phyloP scores from a whole-genome alignment of 2,888 invertebrate species.

The Boloria selene region DNA sequence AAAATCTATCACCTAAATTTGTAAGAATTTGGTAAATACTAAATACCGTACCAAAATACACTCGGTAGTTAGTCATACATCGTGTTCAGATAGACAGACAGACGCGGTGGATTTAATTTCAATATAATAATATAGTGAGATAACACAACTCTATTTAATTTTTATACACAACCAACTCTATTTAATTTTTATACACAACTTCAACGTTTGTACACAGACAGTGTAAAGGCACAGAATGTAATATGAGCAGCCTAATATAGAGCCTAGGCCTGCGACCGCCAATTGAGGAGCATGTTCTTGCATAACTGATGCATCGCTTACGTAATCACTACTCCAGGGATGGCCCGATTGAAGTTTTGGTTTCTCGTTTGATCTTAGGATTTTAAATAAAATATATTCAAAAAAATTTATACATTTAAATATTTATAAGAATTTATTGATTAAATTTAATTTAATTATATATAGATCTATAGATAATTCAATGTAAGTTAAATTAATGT shows the following conservation, averaged over 20 bases:
- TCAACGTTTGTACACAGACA: slow-evolving; percentile 12
- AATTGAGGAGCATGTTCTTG: slow-evolving; percentile 74
- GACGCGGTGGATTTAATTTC: too few relatives aligned
- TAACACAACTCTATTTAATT: background rate
- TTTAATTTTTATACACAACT: background rate
- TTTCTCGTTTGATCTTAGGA: background rate
- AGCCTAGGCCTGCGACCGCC: slow-evolving; percentile 63
- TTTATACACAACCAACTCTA: background rate
- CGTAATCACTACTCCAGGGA: slow-evolving; percentile 60
- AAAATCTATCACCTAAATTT: too few relatives aligned
- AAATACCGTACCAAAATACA: too few relatives aligned
- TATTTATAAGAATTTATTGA: too few relatives aligned
- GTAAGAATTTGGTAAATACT: too few relatives aligned
- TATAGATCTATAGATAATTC: too few relatives aligned
- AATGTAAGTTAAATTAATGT: too few relatives aligned
- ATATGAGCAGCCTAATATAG: slow-evolving; percentile 31
- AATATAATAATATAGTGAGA: too few relatives aligned
- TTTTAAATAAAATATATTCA: background rate
- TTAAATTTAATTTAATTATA: too few relatives aligned
- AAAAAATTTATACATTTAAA: background rate
- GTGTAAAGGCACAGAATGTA: slow-evolving; percentile 12
- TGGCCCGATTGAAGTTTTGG: slow-evolving; percentile 34
- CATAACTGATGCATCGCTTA: slow-evolving; percentile 75
- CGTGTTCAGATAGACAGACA: too few relatives aligned
- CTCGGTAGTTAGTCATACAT: too few relatives aligned